A percentile compares a stretch with the other conserved stretches of the same genome.
Evolutionary conservation across 1,140 invertebrate species (phyloP).

Genomic region (Drosophila sp.): DNA sequence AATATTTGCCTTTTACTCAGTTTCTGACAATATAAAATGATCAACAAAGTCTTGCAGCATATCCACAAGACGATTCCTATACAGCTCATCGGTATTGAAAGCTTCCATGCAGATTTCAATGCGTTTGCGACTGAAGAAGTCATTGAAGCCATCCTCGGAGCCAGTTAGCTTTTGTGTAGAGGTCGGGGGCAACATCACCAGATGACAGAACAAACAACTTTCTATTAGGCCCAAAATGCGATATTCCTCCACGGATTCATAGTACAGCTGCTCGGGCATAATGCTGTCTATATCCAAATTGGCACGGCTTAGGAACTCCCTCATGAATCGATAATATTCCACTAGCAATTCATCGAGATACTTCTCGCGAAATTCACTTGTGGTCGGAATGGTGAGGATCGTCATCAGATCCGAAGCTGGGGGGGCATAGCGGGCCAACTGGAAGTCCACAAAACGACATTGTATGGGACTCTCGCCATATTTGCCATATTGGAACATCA

Average conservation of each 20-base stretch:
- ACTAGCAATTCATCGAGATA: slow-evolving; percentile 83
- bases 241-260: slow-evolving; percentile 83
- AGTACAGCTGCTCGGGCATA: slow-evolving; percentile 80
- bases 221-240: slow-evolving; percentile 84
- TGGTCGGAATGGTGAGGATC: slow-evolving; percentile 84
- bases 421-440: slow-evolving; percentile 85
- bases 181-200: slow-evolving; percentile 78
- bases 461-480: slow-evolving; percentile 74
- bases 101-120: slow-evolving; percentile 83
- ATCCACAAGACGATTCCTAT: slow-evolving; percentile 82
- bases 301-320: slow-evolving; percentile 75
- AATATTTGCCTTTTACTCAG: slow-evolving; percentile 8
- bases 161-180: slow-evolving; percentile 77
- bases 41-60: slow-evolving; percentile 84
- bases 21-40: slow-evolving; percentile 71
- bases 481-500: slow-evolving; percentile 85
- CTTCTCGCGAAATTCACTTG: slow-evolving; percentile 80
- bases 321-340: slow-evolving; percentile 84
- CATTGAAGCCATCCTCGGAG: slow-evolving; percentile 76
- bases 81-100: slow-evolving; percentile 79
- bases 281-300: slow-evolving; percentile 77
- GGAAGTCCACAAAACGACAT: slow-evolving; percentile 86
- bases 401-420: slow-evolving; percentile 84
- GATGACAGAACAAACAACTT: slow-evolving; percentile 84
- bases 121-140: slow-evolving; percentile 82